phyloP scores from a whole-genome alignment of 2,797 vertebrate species.

The Zalophus californianus region DNA sequence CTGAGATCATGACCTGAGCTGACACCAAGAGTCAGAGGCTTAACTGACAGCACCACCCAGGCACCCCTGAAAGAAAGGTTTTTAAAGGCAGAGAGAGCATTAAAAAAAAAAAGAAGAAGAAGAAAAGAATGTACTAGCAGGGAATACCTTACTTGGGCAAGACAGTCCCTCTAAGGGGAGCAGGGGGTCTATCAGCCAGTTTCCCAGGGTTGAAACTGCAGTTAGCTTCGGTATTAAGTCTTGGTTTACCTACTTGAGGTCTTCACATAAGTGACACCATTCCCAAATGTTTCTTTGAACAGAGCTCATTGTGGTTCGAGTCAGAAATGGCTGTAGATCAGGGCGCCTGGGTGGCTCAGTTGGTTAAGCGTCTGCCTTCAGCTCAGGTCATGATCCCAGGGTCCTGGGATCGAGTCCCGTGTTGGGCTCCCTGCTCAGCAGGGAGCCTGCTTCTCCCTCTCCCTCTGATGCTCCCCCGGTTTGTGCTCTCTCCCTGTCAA shows the following conservation, averaged over 20 bases:
- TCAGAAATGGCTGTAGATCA: background rate
- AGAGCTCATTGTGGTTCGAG: background rate
- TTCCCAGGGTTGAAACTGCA: background rate
- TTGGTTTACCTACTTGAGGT: background rate
- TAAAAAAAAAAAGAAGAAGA: background rate
- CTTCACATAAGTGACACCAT: rapidly evolving
- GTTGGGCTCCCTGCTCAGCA: background rate
- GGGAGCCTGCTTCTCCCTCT: background rate
- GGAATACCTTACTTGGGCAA: background rate
- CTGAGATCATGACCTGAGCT: background rate
- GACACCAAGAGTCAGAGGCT: too few species aligned
- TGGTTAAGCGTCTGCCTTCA: background rate
- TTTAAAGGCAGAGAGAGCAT: background rate
- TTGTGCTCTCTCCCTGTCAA: background rate
- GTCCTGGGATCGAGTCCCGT: background rate
- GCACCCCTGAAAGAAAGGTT: background rate
- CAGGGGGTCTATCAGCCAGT: background rate
- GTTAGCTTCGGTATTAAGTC: background rate
- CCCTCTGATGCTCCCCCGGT: too few species aligned
- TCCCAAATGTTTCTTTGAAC: background rate
- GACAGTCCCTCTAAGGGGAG: background rate
- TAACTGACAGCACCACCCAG: too few species aligned
- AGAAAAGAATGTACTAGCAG: background rate
- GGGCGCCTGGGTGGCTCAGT: background rate
- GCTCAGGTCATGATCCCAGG: background rate